These are phyloP conservation scores for Mormyrus proboscirostris DNA, from an alignment of 2,797 vertebrate genomes.

Conservation along the genomic window DNA sequence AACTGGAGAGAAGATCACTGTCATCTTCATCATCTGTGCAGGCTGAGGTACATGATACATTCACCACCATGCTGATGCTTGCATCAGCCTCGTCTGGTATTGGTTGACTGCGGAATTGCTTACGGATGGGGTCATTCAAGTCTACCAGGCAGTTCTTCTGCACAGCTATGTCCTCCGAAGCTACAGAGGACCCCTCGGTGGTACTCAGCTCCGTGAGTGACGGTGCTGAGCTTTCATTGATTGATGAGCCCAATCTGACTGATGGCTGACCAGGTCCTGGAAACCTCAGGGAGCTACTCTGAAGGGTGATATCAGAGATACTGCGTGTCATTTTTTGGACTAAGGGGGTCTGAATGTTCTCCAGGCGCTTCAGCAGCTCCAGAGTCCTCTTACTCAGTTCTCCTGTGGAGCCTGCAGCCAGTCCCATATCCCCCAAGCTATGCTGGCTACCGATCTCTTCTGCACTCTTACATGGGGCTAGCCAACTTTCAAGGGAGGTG, in stretches of 20 bases:
- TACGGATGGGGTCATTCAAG: slow-evolving; percentile 72
- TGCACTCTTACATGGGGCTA: slow-evolving; percentile 67
- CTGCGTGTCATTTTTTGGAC: slow-evolving; percentile 83
- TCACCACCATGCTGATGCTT: slow-evolving; percentile 95
- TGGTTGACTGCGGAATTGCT: slow-evolving; percentile 50
- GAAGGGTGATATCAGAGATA: slow-evolving; percentile 83
- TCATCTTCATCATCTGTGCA: slow-evolving; percentile 93
- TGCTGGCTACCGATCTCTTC: slow-evolving; percentile 72
- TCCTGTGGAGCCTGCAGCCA: slow-evolving; percentile 66
- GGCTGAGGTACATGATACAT: slow-evolving; percentile 88
- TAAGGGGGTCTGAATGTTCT: slow-evolving; percentile 86
- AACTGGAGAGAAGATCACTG: slow-evolving; percentile 93
- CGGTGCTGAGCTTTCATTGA: slow-evolving; percentile 78
- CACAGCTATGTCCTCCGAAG: slow-evolving; percentile 77
- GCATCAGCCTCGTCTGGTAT: slow-evolving; percentile 74
- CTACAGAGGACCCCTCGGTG: slow-evolving; percentile 82
- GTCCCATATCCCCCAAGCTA: slow-evolving; percentile 68
- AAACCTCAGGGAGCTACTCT: slow-evolving; percentile 66
- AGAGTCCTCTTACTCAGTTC: slow-evolving; percentile 91
- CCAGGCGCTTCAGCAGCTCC: slow-evolving; percentile 88
- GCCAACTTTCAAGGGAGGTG: slow-evolving; percentile 82
- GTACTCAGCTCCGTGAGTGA: slow-evolving; percentile 89
- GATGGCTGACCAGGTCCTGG: slow-evolving; percentile 62
- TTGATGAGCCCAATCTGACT: slow-evolving; percentile 67
- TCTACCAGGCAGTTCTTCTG: slow-evolving; percentile 71